These are phyloP conservation scores for Archocentrus centrarchus DNA, from an alignment of 2,113 vertebrate genomes.

Conservation along the genomic window DNA sequence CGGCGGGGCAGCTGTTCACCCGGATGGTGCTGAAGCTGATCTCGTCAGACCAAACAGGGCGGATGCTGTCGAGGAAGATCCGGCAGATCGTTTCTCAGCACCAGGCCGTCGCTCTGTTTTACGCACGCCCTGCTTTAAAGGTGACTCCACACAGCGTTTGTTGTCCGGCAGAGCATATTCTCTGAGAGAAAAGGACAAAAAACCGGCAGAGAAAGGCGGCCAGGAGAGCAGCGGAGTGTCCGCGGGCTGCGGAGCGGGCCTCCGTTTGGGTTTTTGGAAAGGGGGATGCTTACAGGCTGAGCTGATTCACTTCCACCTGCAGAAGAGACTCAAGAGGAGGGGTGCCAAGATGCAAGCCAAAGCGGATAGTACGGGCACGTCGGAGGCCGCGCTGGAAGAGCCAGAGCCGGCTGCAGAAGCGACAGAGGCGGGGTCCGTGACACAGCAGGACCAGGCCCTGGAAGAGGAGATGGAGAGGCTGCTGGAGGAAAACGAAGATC, in stretches of 20 bases:
- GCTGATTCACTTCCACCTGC: conserved; percentile 86
- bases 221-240: conserved; percentile 63
- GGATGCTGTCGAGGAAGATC: conserved; percentile 61
- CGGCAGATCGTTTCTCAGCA: conserved; percentile 46
- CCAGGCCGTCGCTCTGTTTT: conserved; percentile 33
- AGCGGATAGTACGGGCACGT: not conserved
- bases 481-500: conserved; percentile 92
- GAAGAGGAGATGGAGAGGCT: conserved; percentile 91
- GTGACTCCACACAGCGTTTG: conserved; percentile 49
- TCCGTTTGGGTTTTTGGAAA: conserved; percentile 79
- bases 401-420: conserved; percentile 64
- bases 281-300: conserved; percentile 89
- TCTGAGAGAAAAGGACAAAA: conserved; percentile 25
- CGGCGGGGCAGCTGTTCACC: conserved; percentile 81
- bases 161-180: conserved; percentile 32
- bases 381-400: conserved; percentile 50
- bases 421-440: conserved; percentile 72
- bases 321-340: conserved; percentile 79
- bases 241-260: conserved; percentile 74
- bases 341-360: conserved; percentile 66
- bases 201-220: conserved; percentile 35
- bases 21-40: conserved; percentile 84
- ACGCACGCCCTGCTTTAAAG: conserved; percentile 27
- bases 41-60: conserved; percentile 72
- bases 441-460: conserved; percentile 85